Percentiles rank a stretch among this genome's conserved stretches.
Conservation (phyloP, 2,797 vertebrate species). For the Myotis findleyi region DNA sequence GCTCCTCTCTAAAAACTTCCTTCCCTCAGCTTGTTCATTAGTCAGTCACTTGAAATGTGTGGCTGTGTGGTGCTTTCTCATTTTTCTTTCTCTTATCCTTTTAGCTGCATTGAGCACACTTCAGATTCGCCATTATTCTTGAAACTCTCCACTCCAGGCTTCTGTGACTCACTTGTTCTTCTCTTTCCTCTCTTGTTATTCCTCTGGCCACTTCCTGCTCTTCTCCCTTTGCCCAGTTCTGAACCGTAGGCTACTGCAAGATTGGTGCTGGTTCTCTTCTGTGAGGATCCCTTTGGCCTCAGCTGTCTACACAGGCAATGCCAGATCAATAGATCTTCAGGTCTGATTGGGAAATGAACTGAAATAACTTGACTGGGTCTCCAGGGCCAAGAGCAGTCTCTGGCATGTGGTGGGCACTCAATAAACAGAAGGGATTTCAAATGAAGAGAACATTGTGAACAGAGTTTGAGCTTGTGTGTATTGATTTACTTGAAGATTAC, state of each 20-base stretch:
- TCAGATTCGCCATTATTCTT: neutral
- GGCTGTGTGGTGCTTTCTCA: accelerated
- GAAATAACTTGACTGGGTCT: neutral
- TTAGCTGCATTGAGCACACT: neutral
- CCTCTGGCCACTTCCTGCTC: neutral
- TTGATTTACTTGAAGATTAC: neutral
- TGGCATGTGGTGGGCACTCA: neutral
- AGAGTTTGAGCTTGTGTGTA: neutral
- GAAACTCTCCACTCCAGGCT: neutral
- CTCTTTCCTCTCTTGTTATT: neutral
- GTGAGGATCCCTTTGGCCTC: neutral
- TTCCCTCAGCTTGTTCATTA: neutral
- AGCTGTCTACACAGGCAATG: neutral
- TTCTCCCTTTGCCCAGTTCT: neutral
- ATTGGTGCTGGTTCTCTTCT: neutral
- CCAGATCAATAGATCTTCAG: neutral
- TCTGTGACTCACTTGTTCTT: neutral
- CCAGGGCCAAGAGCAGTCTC: neutral
- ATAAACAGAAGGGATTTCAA: neutral
- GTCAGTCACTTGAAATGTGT: neutral
- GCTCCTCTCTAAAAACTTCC: neutral
- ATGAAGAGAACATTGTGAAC: neutral
- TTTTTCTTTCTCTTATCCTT: neutral
- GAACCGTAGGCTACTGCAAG: neutral
- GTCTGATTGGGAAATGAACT: neutral